These are phyloP conservation scores for Laspeyria flexula DNA, from an alignment of 2,888 invertebrate species.

Conservation along the genomic window DNA sequence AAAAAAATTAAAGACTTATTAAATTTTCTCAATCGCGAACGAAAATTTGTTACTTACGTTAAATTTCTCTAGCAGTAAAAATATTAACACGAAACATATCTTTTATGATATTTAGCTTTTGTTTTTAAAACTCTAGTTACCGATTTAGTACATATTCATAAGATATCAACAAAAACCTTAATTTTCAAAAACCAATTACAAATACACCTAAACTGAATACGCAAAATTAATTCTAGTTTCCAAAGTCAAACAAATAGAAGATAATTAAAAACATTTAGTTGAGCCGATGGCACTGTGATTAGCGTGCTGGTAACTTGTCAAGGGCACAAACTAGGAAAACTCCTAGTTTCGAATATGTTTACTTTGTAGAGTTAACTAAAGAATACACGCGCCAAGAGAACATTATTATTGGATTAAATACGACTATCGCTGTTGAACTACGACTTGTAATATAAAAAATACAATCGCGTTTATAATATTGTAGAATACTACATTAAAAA, in stretches of 20 bases:
- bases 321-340: slow-evolving; percentile 59
- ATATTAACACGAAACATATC: too few species aligned
- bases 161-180: too few species aligned
- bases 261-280: slow-evolving; percentile 39
- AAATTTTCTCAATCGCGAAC: too few species aligned
- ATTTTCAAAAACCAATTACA: not conserved
- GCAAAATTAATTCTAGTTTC: slow-evolving; percentile 26
- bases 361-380: slow-evolving; percentile 34
- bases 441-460: not conserved
- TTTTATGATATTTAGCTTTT: too few species aligned
- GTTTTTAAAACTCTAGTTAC: too few species aligned
- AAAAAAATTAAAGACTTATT: too few species aligned
- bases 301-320: slow-evolving; percentile 58
- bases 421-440: not conserved
- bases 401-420: not conserved
- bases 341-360: slow-evolving; percentile 46
- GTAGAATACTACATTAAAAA: too few species aligned
- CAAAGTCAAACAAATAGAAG: slow-evolving; percentile 44
- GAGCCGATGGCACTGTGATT: slow-evolving; percentile 39
- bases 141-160: too few species aligned
- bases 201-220: slow-evolving; percentile 3
- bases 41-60: too few species aligned
- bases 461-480: too few species aligned
- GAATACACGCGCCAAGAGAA: slow-evolving; percentile 35
- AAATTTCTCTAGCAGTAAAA: too few species aligned